Base-by-base conservation (phyloP, 64 coral and sea anemone species). In the Montipora foliosa region DNA sequence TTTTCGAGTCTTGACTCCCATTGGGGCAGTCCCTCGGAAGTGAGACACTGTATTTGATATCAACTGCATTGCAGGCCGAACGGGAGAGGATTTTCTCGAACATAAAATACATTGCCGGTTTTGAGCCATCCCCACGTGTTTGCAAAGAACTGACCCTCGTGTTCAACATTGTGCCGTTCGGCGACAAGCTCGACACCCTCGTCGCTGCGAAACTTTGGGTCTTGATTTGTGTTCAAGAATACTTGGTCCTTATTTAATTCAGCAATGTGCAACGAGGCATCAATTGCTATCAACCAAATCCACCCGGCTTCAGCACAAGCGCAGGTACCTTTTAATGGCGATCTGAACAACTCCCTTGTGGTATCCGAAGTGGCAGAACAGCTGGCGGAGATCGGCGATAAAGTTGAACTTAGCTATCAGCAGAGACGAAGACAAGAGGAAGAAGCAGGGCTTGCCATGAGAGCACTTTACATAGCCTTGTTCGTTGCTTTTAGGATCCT, bases 351-450 rank as follows among this genome's bases (percentile, higher is more conserved):
- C 84, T 79, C 92, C 47, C 59, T 93, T 13, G 48, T 58, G 7
- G 76, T 93, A n/a, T 93, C 92, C 3, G 83, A 93, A 74, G 92
- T 93, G 5, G 92, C 92, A 5, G 84, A 85, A 67, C 92, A 93
- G 74, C 92, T 93, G 61, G 92, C 92, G 6, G 83, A 93, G 72
- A 93, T 93, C 60, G 92, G 92, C 5, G 92, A 93, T 88, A 88
- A 88, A 88, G 75, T 93, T 50, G 83, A 93, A 87, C 74, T 93
- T 19, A 78, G 75, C 49, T 93, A 93, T 75, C 83, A 93, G 15
- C 75, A 93, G 15, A 69, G 52, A 61, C 87, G 77, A 64, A 88
- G 77, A 16, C 46, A 78, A 24, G 67, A 80, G 66, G 84, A 93
- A 24, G 55, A 93, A 61, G 92, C 14, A 19, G 67, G 78, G 19